phyloP scores from a whole-genome alignment of 2,888 invertebrate genomes.

The Blera fallax region DNA sequence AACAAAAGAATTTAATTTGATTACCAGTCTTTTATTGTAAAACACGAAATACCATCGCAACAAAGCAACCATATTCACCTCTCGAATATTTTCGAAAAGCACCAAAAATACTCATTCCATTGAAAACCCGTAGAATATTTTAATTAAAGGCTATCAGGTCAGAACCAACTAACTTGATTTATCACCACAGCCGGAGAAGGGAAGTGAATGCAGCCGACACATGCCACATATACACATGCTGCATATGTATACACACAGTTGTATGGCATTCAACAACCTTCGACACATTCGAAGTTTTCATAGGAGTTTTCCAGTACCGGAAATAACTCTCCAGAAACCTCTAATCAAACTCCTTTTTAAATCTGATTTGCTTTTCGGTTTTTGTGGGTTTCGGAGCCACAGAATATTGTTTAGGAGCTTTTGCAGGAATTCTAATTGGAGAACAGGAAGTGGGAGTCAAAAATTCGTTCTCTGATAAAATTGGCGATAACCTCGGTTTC shows the following conservation, averaged over 20 bases:
- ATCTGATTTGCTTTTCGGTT: conserved; percentile 6
- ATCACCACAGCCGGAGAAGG: conserved; percentile 8
- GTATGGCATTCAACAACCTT: too few species aligned
- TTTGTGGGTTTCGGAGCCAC: not conserved
- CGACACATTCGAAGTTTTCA: too few species aligned
- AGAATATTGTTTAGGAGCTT: too few species aligned
- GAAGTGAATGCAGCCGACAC: conserved; percentile 1
- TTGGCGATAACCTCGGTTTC: too few species aligned
- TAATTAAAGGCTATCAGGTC: conserved; percentile 42
- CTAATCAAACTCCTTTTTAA: conserved; percentile 9
- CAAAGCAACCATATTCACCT: too few species aligned
- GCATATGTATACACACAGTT: not conserved
- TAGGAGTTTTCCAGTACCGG: not conserved
- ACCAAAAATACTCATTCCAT: too few species aligned
- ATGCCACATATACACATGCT: not conserved
- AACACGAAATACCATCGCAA: too few species aligned
- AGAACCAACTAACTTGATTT: conserved; percentile 39
- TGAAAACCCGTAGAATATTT: conserved; percentile 37
- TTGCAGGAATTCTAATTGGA: too few species aligned
- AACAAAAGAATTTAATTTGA: conserved; percentile 23
- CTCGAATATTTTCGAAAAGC: too few species aligned
- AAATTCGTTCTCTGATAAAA: too few species aligned
- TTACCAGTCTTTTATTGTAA: conserved; percentile 10
- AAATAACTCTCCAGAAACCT: not conserved
- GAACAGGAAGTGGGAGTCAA: too few species aligned